Conservation (phyloP, 2,888 invertebrate genomes). For the Xestia sexstrigata region DNA sequence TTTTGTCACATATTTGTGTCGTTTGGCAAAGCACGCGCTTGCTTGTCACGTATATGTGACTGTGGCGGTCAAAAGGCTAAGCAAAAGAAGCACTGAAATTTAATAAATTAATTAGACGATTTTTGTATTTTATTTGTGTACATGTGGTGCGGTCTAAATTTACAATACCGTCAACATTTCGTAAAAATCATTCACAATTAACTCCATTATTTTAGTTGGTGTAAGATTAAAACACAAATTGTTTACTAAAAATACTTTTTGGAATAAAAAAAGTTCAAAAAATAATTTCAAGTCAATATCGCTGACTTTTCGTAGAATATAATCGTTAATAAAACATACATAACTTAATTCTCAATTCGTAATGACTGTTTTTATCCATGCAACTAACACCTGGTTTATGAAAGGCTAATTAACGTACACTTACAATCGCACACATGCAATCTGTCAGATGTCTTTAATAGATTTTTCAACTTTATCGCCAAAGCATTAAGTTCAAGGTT, state of each 20-base stretch:
- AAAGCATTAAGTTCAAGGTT: too few relatives aligned
- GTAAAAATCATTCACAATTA: constrained; percentile 39
- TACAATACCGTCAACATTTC: constrained; percentile 44
- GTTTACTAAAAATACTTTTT: constrained; percentile 37
- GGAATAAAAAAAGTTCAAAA: constrained; percentile 14
- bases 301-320: constrained; percentile 13
- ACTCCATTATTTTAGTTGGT: constrained; percentile 11
- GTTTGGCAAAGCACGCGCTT: too few relatives aligned
- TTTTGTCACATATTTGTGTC: too few relatives aligned
- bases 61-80: too few relatives aligned
- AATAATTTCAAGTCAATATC: neutral
- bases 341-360: constrained; percentile 28
- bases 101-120: neutral
- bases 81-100: neutral
- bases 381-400: neutral
- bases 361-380: constrained; percentile 17
- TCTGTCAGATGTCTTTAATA: too few relatives aligned
- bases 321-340: neutral
- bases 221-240: constrained; percentile 16
- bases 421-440: too few relatives aligned
- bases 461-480: too few relatives aligned
- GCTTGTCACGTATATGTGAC: too few relatives aligned
- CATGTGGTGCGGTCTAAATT: constrained; percentile 38
- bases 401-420: neutral
- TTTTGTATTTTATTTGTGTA: constrained; percentile 9